Base-by-base conservation (phyloP, 2,113 vertebrate species). In the Phainopepla nitens region DNA sequence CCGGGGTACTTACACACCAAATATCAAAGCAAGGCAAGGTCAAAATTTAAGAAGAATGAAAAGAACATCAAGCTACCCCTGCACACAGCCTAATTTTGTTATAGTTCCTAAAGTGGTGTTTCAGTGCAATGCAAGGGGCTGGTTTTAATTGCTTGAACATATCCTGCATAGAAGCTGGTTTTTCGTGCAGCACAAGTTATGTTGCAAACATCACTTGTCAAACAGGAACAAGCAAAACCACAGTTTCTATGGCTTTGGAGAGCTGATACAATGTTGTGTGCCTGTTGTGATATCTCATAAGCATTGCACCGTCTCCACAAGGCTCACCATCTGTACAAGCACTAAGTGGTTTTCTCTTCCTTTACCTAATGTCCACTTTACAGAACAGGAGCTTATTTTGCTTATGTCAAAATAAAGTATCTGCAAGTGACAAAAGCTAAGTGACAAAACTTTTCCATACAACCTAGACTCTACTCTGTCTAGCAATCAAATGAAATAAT, bases 141-240 rank as follows among this genome's bases (percentile, higher is more conserved):
- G 70, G 25, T 45, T 86, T 73, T 73, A 86, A 54, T 6, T 6
- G 4, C 54, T 76, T 50, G 28, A 65, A n/a, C 1, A 80, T 54
- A 65, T 29, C 13, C 54, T 41, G 72, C 27, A 39, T 0, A 68
- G 44, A 28, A 66, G 29, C 8, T 88, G 60, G 2, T 76, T 87
- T 80, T 73, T 39, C 58, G 51, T 15, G 44, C 82, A 81, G 39
- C 8, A 78, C 22, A 21, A 69, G 21, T 49, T 86, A 35, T 58
- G 25, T 23, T 85, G 70, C 90, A 95, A 89, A 66, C 7, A 35
- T 15, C 15, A 24, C 23, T 50, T 1, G 3, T n/a, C 16, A 4
- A 90, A 93, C 51, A 82, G 78, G 62, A 83, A 90, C 21, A 79
- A 72, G 57, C 15, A 88, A 87, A 94, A n/a, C 9, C 49, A 49